Percentiles rank a stretch among this genome's conserved stretches.
These are phyloP conservation scores for Epiblema foenella DNA, from an alignment of 2,888 invertebrate species.

Conservation along the genomic window DNA sequence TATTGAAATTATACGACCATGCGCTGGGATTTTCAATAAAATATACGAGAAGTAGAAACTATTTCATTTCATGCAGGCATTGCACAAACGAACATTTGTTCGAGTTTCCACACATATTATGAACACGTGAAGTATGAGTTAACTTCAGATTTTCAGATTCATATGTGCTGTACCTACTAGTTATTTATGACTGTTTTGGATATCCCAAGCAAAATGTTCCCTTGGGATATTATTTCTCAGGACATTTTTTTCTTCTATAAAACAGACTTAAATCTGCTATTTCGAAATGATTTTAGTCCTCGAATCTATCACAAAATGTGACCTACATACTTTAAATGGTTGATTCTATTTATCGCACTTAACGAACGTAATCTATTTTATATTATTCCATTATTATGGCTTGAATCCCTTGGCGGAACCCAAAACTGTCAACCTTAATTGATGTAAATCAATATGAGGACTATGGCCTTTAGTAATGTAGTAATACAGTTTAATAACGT, in stretches of 20 bases:
- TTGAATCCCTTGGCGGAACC: conserved; percentile 16
- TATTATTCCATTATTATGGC: conserved; percentile 23
- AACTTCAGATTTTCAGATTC: background rate
- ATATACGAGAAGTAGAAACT: conserved; percentile 8
- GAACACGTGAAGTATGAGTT: background rate
- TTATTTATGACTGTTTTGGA: background rate
- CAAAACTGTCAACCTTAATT: conserved; percentile 34
- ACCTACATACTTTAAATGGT: background rate
- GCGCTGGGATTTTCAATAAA: conserved; percentile 18
- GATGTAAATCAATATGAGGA: conserved; percentile 27
- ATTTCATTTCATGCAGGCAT: conserved; percentile 18
- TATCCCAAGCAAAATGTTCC: background rate
- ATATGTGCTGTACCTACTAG: background rate
- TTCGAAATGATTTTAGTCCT: background rate
- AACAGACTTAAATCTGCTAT: background rate
- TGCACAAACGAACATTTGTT: conserved; percentile 8
- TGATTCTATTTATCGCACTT: background rate
- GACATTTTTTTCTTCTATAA: too few species aligned
- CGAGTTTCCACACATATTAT: conserved; percentile 1
- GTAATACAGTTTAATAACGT: background rate
- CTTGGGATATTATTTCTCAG: too few species aligned
- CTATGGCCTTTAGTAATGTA: background rate
- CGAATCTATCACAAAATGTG: too few species aligned
- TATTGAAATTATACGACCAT: conserved; percentile 14
- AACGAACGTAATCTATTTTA: conserved; percentile 31